These are phyloP conservation scores for Adelosebastes latens DNA, from an alignment of 2,797 vertebrate species.

Conservation along the genomic window DNA sequence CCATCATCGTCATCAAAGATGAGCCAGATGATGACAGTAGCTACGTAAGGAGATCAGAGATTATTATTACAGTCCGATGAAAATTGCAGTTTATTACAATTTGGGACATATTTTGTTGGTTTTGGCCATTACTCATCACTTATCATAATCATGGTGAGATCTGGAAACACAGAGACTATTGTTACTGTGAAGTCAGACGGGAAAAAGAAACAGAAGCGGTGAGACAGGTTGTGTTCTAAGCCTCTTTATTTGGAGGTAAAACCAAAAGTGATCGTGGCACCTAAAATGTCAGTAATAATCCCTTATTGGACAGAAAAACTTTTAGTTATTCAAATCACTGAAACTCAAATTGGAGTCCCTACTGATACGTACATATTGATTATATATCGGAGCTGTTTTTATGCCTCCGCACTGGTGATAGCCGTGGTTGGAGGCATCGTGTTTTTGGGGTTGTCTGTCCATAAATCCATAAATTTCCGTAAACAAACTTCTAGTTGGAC, in stretches of 20 bases:
- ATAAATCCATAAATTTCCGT: too few species aligned
- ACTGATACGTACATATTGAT: neutral
- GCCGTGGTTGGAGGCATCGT: too few species aligned
- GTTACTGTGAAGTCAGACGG: neutral
- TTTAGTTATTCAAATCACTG: neutral
- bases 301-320: neutral
- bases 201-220: neutral
- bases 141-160: neutral
- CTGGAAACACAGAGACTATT: neutral
- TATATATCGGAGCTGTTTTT: neutral
- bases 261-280: neutral
- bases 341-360: neutral
- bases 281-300: neutral
- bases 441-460: too few species aligned
- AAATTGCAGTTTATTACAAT: neutral
- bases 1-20: constrained; percentile 74
- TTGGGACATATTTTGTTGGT: too few species aligned
- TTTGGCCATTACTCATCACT: neutral
- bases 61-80: neutral
- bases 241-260: neutral
- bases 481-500: too few species aligned
- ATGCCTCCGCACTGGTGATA: too few species aligned
- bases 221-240: neutral
- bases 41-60: constrained; percentile 57
- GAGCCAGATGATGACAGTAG: constrained; percentile 68